phyloP scores from a whole-genome alignment of 2,797 vertebrate genomes.

The Apodemus agrarius region DNA sequence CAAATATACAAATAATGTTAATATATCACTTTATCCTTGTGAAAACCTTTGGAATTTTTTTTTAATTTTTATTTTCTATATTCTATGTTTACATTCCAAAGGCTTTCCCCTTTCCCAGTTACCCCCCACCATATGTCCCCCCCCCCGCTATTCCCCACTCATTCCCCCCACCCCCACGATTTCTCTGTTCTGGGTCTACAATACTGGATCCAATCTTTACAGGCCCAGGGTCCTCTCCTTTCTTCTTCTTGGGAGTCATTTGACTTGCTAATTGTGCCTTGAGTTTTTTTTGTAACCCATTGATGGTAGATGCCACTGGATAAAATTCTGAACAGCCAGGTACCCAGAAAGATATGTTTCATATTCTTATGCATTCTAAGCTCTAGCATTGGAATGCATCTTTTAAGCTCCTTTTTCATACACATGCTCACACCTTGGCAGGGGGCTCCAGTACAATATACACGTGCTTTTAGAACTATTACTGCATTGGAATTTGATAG shows the following conservation, averaged over 20 bases:
- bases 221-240: too few relatives aligned
- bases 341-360: neutral
- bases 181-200: too few relatives aligned
- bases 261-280: too few relatives aligned
- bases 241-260: too few relatives aligned
- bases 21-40: neutral
- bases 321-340: neutral
- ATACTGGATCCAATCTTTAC: too few relatives aligned
- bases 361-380: neutral
- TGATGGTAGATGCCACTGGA: slow-evolving; percentile 8
- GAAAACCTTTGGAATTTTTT: neutral
- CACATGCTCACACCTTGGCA: neutral
- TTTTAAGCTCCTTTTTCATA: neutral
- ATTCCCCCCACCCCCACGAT: too few relatives aligned
- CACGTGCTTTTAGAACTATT: neutral
- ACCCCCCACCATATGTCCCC: too few relatives aligned
- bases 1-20: slow-evolving; percentile 39
- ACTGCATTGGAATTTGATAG: neutral
- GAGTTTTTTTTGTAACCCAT: neutral
- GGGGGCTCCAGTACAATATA: neutral
- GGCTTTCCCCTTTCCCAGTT: too few relatives aligned
- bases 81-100: too few relatives aligned
- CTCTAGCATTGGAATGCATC: neutral
- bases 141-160: too few relatives aligned
- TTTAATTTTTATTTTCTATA: too few relatives aligned